These are phyloP conservation scores for Ambastaia sidthimunki DNA, from an alignment of 2,797 vertebrate species.

Conservation along the genomic window DNA sequence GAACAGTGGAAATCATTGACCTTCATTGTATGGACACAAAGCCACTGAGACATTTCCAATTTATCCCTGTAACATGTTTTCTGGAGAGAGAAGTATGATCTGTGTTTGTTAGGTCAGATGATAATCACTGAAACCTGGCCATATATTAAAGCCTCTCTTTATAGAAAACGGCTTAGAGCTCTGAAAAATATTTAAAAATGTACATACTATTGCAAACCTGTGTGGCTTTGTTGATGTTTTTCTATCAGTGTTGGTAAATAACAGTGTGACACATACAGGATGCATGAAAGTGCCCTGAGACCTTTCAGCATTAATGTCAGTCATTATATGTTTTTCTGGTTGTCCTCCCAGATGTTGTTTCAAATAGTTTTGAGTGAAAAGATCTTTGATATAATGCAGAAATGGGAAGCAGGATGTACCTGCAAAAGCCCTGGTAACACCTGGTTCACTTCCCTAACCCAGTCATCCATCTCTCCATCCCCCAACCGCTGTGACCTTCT, in stretches of 20 bases:
- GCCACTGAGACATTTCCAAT: too few relatives aligned
- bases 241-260: neutral
- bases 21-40: too few relatives aligned
- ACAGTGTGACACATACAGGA: neutral
- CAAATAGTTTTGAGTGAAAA: neutral
- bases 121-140: neutral
- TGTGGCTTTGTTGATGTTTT: neutral
- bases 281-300: neutral
- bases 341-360: constrained; percentile 27
- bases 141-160: neutral
- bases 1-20: neutral
- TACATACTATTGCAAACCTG: neutral
- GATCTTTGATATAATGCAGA: constrained; percentile 23
- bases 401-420: constrained; percentile 11
- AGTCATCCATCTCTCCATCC: constrained; percentile 55
- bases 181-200: neutral
- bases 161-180: neutral
- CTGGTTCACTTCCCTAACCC: constrained; percentile 62
- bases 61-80: neutral
- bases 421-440: constrained; percentile 47
- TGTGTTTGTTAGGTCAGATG: neutral
- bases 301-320: constrained; percentile 10
- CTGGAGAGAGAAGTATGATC: neutral
- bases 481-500: constrained; percentile 18
- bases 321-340: constrained; percentile 15